phyloP scores from a whole-genome alignment of 2,888 invertebrate species.

The Polietes domitor region DNA sequence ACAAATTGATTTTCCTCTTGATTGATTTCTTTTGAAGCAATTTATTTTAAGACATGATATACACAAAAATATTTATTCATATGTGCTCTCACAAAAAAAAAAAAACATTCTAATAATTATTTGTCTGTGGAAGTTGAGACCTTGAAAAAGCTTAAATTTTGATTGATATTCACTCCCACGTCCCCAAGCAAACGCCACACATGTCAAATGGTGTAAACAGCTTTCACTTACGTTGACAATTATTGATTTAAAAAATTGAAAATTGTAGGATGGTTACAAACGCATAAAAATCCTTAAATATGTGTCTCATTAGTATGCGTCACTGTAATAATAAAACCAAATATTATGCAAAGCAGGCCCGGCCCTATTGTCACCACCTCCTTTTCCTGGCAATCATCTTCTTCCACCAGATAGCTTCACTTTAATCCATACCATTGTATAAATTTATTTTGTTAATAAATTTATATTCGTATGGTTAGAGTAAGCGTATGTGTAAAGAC shows the following conservation, averaged over 20 bases:
- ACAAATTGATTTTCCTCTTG: too few species aligned
- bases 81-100: too few species aligned
- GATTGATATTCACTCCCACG: neutral
- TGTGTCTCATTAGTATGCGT: neutral
- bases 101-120: neutral
- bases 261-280: neutral
- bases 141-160: neutral
- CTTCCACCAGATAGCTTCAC: neutral
- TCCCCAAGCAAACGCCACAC: neutral
- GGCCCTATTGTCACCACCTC: neutral
- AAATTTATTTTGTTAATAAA: too few species aligned
- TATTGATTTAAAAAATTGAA: neutral
- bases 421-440: too few species aligned
- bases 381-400: neutral
- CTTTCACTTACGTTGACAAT: conserved; percentile 9
- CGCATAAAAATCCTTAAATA: too few species aligned
- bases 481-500: too few species aligned
- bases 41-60: too few species aligned
- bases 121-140: neutral
- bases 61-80: too few species aligned
- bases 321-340: neutral
- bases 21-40: too few species aligned
- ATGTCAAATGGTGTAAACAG: neutral
- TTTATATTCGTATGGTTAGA: too few species aligned
- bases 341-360: neutral